Conservation (phyloP, 2,888 invertebrate species). For the Scaptomyza reducta region DNA sequence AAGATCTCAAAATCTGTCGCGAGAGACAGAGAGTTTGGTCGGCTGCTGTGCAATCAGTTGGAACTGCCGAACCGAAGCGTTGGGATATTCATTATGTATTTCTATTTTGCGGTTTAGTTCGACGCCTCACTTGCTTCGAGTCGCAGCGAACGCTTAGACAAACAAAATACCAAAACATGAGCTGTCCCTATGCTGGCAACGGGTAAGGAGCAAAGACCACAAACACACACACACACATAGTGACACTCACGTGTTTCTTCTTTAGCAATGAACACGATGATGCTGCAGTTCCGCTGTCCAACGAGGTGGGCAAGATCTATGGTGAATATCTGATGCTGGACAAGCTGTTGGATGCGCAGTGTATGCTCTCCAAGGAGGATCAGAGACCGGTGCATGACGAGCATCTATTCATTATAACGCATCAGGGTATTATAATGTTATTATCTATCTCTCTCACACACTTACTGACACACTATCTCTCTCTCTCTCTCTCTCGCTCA, state of each 20-base stretch:
- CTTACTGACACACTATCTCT: background rate
- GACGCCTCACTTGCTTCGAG: conserved; percentile 43
- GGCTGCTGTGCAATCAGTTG: conserved; percentile 27
- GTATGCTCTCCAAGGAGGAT: conserved; percentile 90
- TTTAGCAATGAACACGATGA: conserved; percentile 76
- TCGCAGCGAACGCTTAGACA: conserved; percentile 28
- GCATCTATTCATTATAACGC: conserved; percentile 98
- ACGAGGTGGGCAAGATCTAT: conserved; percentile 93
- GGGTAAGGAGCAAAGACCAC: conserved; percentile 58
- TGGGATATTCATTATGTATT: background rate
- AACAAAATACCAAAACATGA: conserved; percentile 58
- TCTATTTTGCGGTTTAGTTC: conserved; percentile 36
- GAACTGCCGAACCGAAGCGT: conserved; percentile 24
- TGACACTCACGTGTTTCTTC: too few species aligned
- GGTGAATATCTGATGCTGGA: conserved; percentile 96
- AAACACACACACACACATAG: background rate
- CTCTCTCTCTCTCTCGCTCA: conserved; percentile 76
- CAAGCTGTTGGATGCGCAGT: conserved; percentile 92
- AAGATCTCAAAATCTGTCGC: background rate
- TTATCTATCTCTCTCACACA: background rate
- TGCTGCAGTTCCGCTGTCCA: conserved; percentile 85
- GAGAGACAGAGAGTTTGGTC: background rate
- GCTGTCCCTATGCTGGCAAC: conserved; percentile 77
- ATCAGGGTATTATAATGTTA: too few species aligned
- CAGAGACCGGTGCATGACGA: conserved; percentile 95